phyloP scores from a whole-genome alignment of 2,113 vertebrate genomes.

The Mandrillus leucophaeus region DNA sequence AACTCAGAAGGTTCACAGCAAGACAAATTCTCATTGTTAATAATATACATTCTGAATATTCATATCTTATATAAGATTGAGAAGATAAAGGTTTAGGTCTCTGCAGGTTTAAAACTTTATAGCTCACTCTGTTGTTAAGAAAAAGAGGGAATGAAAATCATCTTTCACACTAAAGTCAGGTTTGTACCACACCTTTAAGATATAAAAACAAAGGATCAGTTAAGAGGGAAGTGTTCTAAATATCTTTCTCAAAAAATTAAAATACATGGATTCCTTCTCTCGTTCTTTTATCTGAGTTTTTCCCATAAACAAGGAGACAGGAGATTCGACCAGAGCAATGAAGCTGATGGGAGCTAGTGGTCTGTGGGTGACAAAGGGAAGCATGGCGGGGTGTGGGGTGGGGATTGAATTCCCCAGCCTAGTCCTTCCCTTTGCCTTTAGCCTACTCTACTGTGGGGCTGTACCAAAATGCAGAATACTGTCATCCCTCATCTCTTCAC shows the following conservation, averaged over 20 bases:
- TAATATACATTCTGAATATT: not conserved
- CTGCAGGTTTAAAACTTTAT: not conserved
- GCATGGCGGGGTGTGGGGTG: rapidly evolving
- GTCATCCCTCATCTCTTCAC: not conserved
- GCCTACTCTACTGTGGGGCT: not conserved
- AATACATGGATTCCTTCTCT: not conserved
- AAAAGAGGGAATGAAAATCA: not conserved
- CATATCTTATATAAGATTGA: not conserved
- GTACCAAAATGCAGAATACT: not conserved
- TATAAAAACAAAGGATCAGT: not conserved
- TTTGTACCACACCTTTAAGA: not conserved
- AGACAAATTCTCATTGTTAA: not conserved
- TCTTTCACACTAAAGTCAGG: not conserved
- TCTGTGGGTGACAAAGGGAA: not conserved
- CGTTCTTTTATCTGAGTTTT: not conserved
- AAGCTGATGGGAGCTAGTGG: not conserved
- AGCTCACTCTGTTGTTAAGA: not conserved
- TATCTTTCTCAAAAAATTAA: not conserved
- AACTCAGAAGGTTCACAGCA: not conserved
- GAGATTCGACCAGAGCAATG: too few species aligned
- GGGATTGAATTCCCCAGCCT: not conserved
- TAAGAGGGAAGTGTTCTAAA: not conserved
- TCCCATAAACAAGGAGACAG: not conserved
- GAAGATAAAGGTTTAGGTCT: not conserved
- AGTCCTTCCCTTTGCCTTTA: not conserved